phyloP scores from a whole-genome alignment of 2,797 vertebrate species.

The Sebastes baramenuke region DNA sequence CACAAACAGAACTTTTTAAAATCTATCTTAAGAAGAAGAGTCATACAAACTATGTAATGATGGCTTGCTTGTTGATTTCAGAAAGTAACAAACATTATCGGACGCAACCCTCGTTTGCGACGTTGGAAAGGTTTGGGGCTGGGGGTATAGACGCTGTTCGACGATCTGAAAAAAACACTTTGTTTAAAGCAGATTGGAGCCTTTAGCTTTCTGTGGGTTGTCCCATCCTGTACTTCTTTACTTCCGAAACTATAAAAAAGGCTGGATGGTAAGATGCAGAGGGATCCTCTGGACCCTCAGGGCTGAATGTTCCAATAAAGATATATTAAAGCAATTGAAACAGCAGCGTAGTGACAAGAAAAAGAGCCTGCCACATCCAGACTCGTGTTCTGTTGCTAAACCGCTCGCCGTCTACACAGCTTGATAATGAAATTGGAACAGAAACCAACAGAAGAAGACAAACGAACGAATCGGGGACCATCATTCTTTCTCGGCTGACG shows the following conservation, averaged over 20 bases:
- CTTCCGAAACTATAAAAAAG: background rate
- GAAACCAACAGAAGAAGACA: conserved; percentile 9
- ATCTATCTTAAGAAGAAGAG: background rate
- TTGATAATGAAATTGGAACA: conserved; percentile 30
- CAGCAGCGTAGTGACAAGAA: background rate
- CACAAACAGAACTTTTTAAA: background rate
- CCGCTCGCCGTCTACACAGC: background rate
- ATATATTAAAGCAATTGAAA: background rate
- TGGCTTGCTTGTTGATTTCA: background rate
- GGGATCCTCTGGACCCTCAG: background rate
- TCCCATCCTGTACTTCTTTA: background rate
- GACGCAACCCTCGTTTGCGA: too few species aligned
- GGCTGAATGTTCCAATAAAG: background rate
- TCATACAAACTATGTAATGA: background rate
- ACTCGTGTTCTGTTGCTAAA: background rate
- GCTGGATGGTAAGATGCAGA: too few species aligned
- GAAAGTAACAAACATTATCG: too few species aligned
- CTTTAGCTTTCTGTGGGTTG: background rate
- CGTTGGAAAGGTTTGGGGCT: too few species aligned
- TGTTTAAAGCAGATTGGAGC: background rate
- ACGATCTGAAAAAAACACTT: background rate
- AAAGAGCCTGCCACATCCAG: background rate
- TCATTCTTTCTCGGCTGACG: conserved; percentile 33
- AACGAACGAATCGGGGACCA: conserved; percentile 30
- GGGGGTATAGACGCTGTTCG: background rate